Evolutionary conservation across 2,888 invertebrate species (phyloP).

Genomic region (Athalia rosae): DNA sequence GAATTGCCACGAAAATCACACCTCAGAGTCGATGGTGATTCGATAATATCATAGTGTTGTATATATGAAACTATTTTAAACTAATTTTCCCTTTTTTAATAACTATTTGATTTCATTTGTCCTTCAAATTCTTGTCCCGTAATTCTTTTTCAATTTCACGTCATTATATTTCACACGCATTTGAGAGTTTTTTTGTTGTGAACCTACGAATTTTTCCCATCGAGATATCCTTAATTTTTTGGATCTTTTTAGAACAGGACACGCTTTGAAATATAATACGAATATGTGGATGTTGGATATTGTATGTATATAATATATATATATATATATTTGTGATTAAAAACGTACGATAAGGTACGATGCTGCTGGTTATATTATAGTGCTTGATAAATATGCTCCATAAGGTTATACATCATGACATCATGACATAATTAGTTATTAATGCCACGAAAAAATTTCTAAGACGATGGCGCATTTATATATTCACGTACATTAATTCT

Average conservation of each 20-base stretch:
- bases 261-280: neutral
- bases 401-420: too few relatives aligned
- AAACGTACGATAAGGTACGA: neutral
- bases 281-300: neutral
- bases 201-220: too few relatives aligned
- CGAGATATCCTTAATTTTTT: too few relatives aligned
- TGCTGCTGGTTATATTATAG: neutral
- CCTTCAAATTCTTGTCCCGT: too few relatives aligned
- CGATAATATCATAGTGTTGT: neutral
- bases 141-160: too few relatives aligned
- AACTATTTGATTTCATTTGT: too few relatives aligned
- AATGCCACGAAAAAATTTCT: constrained; percentile 25
- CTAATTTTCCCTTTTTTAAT: neutral
- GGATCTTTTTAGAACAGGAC: too few relatives aligned
- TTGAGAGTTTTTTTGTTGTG: too few relatives aligned
- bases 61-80: too few relatives aligned
- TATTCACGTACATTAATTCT: neutral
- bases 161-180: too few relatives aligned
- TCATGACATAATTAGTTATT: neutral
- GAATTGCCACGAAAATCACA: constrained; percentile 3
- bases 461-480: constrained; percentile 29
- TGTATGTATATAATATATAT: neutral
- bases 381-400: constrained; percentile 9
- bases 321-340: neutral
- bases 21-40: constrained; percentile 18